Conservation (phyloP, 2,113 vertebrate genomes). For the Strigops habroptila region DNA sequence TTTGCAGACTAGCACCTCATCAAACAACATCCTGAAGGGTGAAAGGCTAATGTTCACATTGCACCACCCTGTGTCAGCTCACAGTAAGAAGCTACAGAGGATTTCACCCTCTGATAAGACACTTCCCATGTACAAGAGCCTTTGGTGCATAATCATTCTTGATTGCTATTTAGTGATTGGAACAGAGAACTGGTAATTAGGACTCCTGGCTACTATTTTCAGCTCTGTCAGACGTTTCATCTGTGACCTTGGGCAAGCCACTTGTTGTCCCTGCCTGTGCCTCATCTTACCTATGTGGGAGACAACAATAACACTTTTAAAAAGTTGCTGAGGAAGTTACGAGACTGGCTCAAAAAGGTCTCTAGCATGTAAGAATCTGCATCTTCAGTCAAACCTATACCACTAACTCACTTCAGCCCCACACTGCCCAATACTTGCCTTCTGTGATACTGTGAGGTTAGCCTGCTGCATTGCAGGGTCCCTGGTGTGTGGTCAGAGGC, state of each 20-base stretch:
- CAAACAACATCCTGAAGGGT: not conserved
- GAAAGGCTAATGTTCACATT: not conserved
- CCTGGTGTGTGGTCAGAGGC: rapidly evolving
- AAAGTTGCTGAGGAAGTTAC: no score
- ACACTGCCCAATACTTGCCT: no score
- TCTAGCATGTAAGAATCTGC: no score
- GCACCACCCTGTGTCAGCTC: not conserved
- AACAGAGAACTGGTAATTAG: not conserved
- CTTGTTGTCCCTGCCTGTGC: not conserved
- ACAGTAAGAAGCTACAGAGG: not conserved
- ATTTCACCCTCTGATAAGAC: not conserved
- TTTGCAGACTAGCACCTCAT: not conserved
- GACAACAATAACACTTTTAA: not conserved
- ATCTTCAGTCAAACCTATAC: not conserved
- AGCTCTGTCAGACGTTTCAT: not conserved
- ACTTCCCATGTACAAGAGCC: not conserved
- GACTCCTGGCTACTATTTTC: not conserved
- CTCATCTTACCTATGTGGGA: not conserved
- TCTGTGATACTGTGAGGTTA: rapidly evolving
- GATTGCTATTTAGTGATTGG: not conserved
- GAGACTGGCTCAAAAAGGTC: not conserved
- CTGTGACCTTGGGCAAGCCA: not conserved
- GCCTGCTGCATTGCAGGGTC: not conserved
- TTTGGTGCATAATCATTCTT: not conserved
- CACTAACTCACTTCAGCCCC: not conserved